Evolutionary conservation across 2,888 invertebrate species (phyloP), one percentile per base, ranked within the genome.

Genomic region (Tenthredo scrophulariae): DNA sequence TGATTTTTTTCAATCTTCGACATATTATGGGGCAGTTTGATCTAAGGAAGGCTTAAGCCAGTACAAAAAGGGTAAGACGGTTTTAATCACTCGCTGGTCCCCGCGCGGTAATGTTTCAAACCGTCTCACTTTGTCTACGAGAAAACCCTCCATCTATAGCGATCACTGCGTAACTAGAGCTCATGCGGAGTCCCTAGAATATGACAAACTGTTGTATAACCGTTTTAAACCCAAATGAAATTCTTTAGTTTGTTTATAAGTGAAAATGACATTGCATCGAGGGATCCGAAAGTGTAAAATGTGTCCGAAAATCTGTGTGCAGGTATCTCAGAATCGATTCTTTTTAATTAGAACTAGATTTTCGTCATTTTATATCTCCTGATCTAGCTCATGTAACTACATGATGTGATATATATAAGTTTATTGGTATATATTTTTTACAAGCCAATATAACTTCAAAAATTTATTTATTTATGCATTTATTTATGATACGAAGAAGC

Each of bases 401-500:
- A 62, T 26, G 26, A 62, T 26, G 22, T 10, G 26, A 62, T 29
- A 13, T 37, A n/a, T 26, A 26, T 26, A 26, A 10, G 29, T 67
- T 15, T 67, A 33, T 67, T 26, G 26, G 33, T 33, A 29, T 29
- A 13, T 29, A 33, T 67, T 33, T 18, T 33, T 33, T 54, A n/a
- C 6, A 54, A n/a, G 50, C 54, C 7, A 7, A 54, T 54, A 54
- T n/a, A 54, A 54, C 6, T 67, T 29, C 26, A 9, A 62, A n/a
- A n/a, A n/a, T n/a, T n/a, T n/a, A n/a, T n/a, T 50, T 43, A 46
- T 22, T 22, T n/a, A n/a, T 43, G 13, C 13, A 22, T 43, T 43
- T 43, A 74, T 43, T 43, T 43, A 43, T 54, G 10, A 13, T 54
- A 74, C 84, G 33, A 62, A 43, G 67, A 67, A 43, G 82, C n/a